Evolutionary conservation across 2,797 vertebrate genomes (phyloP), one percentile per base, ranked within the genome.

Genomic region (Microcaecilia unicolor): DNA sequence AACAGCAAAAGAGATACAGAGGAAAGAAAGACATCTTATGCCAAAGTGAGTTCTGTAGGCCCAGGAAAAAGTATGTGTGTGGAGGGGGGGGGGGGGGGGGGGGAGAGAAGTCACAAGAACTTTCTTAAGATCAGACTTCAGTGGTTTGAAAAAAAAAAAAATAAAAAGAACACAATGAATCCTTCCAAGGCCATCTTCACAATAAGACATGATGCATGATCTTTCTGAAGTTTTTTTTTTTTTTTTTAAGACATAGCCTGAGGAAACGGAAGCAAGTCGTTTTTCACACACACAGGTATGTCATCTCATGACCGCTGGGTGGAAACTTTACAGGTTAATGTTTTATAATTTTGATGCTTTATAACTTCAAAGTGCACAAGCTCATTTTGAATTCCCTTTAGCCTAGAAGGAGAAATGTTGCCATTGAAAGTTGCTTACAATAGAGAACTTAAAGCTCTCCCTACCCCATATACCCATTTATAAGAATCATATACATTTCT

Each of bases 271-370:
- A 65, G 28, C 22, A 58, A 74, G 67, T 68, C 62, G 57, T 59
- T 76, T 78, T 77, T 69, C 72, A 76, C 53, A 71, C 28, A n/a
- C 53, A 71, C 28, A 68, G 62, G 53, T 64, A 60, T 54, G 58
- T 53, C 68, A 72, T 78, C 80, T 70, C 71, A 66, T 74, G 69
- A 81, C 46, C 66, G 66, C 70, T 74, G 71, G 67, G 71, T 72
- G 48, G 55, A 75, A 79, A 70, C 53, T 72, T 61, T 74, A 71
- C 67, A 72, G 72, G 65, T 79, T 79, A 79, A 76, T 64, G 71
- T 69, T 72, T 80, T 76, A 60, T 79, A 83, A 81, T 74, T 78
- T 76, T 65, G 56, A 70, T 68, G 70, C 65, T 70, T 76, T 74
- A 70, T 67, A 74, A 79, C 75, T 77, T 80, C 80, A 81, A 83